phyloP scores from a whole-genome alignment of 2,113 vertebrate species.

The Ammodytes marinus region DNA sequence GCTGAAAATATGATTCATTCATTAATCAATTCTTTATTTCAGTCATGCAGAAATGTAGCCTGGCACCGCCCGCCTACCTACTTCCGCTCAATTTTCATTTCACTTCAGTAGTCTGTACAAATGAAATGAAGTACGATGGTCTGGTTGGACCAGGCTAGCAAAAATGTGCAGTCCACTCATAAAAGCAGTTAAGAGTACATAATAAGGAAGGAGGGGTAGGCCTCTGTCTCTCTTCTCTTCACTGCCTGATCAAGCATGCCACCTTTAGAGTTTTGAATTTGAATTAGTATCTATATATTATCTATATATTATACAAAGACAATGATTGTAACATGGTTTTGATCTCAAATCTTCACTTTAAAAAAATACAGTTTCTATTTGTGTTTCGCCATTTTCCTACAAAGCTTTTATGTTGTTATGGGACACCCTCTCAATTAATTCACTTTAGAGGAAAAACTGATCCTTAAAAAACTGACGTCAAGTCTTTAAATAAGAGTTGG shows the following conservation, averaged over 20 bases:
- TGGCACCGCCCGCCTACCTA: too few species aligned
- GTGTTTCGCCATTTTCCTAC: constrained; percentile 10
- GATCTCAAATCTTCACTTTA: constrained; percentile 27
- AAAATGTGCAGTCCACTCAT: too few species aligned
- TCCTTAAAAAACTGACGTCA: constrained; percentile 3
- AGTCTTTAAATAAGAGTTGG: constrained; percentile 13
- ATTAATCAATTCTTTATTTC: constrained; percentile 19
- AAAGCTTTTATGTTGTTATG: constrained; percentile 11
- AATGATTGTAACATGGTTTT: constrained; percentile 70
- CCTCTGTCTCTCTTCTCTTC: constrained; percentile 62
- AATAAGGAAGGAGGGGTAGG: constrained; percentile 25
- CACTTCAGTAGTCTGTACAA: too few species aligned
- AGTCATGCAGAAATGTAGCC: constrained; percentile 24
- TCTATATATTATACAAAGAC: constrained; percentile 67
- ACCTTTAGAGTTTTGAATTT: constrained; percentile 65
- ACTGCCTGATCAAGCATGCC: constrained; percentile 71
- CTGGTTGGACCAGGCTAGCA: too few species aligned
- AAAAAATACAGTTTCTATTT: constrained; percentile 28
- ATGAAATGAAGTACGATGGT: too few species aligned
- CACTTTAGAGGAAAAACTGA: constrained; percentile 1
- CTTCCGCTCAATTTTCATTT: too few species aligned
- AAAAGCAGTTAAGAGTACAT: constrained; percentile 57
- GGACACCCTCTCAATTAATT: constrained; percentile 17
- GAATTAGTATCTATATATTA: constrained; percentile 65
- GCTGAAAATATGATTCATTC: constrained; percentile 60